Percentiles rank a stretch among this genome's conserved stretches.
Conservation (phyloP, 2,113 vertebrate genomes). For the Sylvilagus bachmani region DNA sequence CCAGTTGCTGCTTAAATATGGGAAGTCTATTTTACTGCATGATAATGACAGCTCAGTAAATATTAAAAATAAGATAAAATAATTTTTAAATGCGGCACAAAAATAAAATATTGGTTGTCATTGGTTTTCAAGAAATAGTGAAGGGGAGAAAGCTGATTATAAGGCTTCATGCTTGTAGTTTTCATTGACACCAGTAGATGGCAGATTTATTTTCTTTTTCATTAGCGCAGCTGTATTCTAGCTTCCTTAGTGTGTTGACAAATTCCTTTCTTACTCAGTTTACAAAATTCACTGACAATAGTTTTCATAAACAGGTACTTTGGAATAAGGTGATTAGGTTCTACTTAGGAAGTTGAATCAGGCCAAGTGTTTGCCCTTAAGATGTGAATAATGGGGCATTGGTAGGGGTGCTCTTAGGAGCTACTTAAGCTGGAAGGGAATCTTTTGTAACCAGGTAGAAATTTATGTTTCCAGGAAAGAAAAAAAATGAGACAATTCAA, state of each 20-base stretch:
- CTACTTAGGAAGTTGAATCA: conserved; percentile 13
- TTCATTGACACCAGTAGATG: conserved; percentile 76
- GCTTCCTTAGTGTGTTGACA: conserved; percentile 8
- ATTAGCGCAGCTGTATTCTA: not conserved
- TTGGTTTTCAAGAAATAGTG: not conserved
- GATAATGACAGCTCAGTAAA: too few relatives aligned
- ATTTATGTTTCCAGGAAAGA: conserved; percentile 1
- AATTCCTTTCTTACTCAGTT: conserved; percentile 2
- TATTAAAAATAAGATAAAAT: too few relatives aligned
- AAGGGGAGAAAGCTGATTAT: not conserved
- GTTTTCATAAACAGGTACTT: not conserved
- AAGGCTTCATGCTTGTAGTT: conserved; percentile 63
- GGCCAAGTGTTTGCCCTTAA: not conserved
- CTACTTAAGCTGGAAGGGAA: not conserved
- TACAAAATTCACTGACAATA: not conserved
- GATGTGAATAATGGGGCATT: not conserved
- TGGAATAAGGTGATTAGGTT: conserved; percentile 19
- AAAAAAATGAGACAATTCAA: conserved; percentile 37
- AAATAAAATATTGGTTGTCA: not conserved
- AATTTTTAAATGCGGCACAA: not conserved
- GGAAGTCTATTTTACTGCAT: too few relatives aligned
- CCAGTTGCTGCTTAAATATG: too few relatives aligned
- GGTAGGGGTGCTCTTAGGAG: not conserved
- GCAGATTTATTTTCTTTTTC: conserved; percentile 76
- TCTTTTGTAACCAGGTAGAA: not conserved